Base-by-base conservation (phyloP, 2,113 vertebrate genomes). In the Alosa alosa region DNA sequence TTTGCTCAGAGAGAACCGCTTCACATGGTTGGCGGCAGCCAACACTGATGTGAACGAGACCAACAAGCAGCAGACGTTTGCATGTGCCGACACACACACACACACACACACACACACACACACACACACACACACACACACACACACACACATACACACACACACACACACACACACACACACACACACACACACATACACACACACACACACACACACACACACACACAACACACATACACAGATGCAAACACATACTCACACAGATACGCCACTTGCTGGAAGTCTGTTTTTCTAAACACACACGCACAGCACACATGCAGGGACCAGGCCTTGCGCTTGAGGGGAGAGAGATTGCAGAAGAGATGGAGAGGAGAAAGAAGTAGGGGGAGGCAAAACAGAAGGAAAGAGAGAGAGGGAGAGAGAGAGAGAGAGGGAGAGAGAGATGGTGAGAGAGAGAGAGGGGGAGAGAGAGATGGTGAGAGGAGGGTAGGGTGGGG, bases 321-420 rank as follows among this genome's bases (percentile, higher is more conserved):
- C 90, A 84, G 87, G 85, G 91, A 92, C 92, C 92, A 93, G 88
- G 88, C 88, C 84, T 72, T 10, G 47, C 55, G 89, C 92, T 93
- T 91, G 64, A 72, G 64, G 64, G 64, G n/a, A 72, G 64, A 72
- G 64, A 72, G 64, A 31, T 31, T 11, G 64, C 52, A 72, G 64
- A 72, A 87, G 64, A 72, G 88, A 89, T 68, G 45, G 44, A 82
- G 85, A 88, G 86, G 78, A 75, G 78, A 86, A 83, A 86, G 84
- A 88, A 87, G 82, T 83, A 88, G 87, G 82, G 82, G 82, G 85
- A 83, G 57, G 68, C 8, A 49, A 72, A 31, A 72, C n/a, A 72
- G n/a, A 22, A 22, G 22, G 57, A 64, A 5, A 2, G 55, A 57
- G 55, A 57, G 55, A n/a, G 57, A 64, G 3, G n/a, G 57, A n/a